phyloP scores from a whole-genome alignment of 2,797 vertebrate species.

The Babyrousa celebensis region DNA sequence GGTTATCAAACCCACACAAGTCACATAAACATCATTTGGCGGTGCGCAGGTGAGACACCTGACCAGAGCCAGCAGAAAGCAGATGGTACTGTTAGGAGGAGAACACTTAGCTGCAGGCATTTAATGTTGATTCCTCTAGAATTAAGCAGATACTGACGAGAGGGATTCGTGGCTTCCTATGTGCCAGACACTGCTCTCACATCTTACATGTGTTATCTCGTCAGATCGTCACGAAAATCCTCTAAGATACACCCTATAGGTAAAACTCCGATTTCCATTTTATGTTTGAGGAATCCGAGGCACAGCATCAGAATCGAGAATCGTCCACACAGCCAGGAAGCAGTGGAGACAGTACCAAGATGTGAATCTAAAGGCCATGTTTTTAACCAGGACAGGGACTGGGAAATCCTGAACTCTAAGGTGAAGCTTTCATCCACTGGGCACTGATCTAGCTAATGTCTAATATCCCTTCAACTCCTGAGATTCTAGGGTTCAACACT shows the following conservation, averaged over 20 bases:
- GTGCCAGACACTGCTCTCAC: neutral
- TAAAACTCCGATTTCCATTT: constrained; percentile 5
- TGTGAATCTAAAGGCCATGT: neutral
- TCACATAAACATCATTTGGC: neutral
- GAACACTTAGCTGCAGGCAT: neutral
- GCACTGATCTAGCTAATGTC: neutral
- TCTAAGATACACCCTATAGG: neutral
- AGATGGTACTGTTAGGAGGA: neutral
- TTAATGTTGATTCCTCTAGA: constrained; percentile 30
- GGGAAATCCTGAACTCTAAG: neutral
- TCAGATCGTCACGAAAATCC: neutral
- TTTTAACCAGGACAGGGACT: neutral
- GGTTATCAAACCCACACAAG: neutral
- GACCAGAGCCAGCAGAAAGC: neutral
- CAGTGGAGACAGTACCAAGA: neutral
- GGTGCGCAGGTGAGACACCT: neutral
- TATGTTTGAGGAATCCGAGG: neutral
- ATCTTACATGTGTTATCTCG: neutral
- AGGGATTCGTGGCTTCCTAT: constrained; percentile 15
- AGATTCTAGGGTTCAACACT: neutral
- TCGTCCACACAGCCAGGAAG: neutral
- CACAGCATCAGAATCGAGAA: neutral
- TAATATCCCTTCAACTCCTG: neutral
- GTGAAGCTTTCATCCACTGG: neutral
- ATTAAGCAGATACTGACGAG: constrained; percentile 58